Conservation (phyloP, 2,888 invertebrate species). For the Patella pellucida region DNA sequence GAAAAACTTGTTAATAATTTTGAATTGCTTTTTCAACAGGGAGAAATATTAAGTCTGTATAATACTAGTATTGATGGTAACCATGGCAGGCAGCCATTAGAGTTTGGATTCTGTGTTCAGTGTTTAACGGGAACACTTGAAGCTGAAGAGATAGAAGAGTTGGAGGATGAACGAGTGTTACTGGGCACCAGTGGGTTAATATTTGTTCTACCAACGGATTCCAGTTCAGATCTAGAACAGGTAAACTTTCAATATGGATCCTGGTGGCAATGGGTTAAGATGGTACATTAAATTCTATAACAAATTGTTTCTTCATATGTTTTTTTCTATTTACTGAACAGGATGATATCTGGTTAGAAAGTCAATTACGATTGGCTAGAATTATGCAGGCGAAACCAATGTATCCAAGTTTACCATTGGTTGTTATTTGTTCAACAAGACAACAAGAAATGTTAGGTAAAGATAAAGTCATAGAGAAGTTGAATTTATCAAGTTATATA, state of each 20-base stretch:
- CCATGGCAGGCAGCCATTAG: slow-evolving; percentile 4
- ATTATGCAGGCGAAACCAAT: slow-evolving; percentile 48
- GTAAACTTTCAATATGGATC: too few relatives aligned
- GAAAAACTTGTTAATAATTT: neutral
- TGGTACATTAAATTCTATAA: too few relatives aligned
- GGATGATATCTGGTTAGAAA: slow-evolving; percentile 48
- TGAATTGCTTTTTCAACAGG: slow-evolving; percentile 36
- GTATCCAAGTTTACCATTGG: slow-evolving; percentile 53
- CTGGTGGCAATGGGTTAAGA: too few relatives aligned
- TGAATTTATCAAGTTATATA: slow-evolving; percentile 41
- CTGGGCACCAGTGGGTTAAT: slow-evolving; percentile 55
- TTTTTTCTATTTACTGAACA: neutral
- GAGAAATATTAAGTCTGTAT: slow-evolving; percentile 53
- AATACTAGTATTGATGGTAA: slow-evolving; percentile 28
- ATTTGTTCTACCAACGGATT: slow-evolving; percentile 47
- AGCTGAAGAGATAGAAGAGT: slow-evolving; percentile 32
- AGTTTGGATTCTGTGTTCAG: slow-evolving; percentile 54
- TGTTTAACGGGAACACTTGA: slow-evolving; percentile 42
- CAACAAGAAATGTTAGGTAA: slow-evolving; percentile 32
- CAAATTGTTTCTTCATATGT: neutral
- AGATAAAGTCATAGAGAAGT: slow-evolving; percentile 20
- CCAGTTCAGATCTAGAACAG: too few relatives aligned
- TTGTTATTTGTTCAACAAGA: slow-evolving; percentile 48
- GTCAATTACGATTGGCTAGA: slow-evolving; percentile 43
- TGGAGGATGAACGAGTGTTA: slow-evolving; percentile 40